Percentiles rank a stretch among this genome's conserved stretches.
Evolutionary conservation across 2,113 vertebrate species (phyloP).

Genomic region (Montifringilla adamsi): DNA sequence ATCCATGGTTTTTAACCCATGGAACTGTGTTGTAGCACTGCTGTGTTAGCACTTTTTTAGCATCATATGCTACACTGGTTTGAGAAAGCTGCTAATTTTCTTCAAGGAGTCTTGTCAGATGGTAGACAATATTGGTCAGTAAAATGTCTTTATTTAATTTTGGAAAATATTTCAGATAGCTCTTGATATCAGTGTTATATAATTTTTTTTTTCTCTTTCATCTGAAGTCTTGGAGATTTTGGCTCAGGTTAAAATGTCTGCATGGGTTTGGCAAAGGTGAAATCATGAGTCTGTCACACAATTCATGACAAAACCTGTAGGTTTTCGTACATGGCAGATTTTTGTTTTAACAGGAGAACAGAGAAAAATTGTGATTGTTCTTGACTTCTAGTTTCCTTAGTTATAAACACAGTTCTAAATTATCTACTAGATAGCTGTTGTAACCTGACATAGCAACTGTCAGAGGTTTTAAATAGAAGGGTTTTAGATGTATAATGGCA

Average conservation of each 20-base stretch:
- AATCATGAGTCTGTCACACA: neutral
- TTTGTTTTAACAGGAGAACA: neutral
- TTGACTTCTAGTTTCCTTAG: neutral
- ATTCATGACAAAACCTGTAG: neutral
- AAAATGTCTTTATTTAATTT: neutral
- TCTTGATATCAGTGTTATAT: neutral
- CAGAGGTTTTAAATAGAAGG: neutral
- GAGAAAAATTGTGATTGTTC: neutral
- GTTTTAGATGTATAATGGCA: neutral
- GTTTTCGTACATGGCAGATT: neutral
- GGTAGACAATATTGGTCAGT: neutral
- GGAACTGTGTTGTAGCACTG: neutral
- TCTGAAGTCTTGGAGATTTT: neutral
- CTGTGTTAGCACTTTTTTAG: neutral
- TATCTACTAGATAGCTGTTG: neutral
- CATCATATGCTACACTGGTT: neutral
- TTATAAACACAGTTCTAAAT: neutral
- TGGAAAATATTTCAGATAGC: neutral
- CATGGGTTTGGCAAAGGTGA: neutral
- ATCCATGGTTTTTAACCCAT: neutral
- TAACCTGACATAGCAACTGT: neutral
- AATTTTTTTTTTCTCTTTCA: neutral
- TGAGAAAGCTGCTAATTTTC: neutral
- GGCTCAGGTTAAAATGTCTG: neutral
- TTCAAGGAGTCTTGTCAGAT: neutral